These are phyloP conservation scores for Eurytoma californica DNA, from an alignment of 2,888 invertebrate genomes.

Conservation along the genomic window DNA sequence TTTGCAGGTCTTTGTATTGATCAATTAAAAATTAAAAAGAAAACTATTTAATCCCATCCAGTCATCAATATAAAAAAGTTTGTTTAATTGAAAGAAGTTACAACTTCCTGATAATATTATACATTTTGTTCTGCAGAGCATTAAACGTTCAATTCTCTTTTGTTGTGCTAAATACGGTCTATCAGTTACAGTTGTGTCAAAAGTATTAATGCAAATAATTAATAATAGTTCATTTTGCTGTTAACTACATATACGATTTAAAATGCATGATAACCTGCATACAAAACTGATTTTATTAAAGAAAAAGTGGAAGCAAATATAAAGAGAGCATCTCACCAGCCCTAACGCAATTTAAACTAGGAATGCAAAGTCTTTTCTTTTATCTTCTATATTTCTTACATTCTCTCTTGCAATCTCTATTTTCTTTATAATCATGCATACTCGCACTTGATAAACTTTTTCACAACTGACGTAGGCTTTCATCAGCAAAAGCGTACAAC, in stretches of 20 bases:
- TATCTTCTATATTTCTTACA: conserved; percentile 34
- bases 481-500: conserved; percentile 59
- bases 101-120: conserved; percentile 20
- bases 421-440: conserved; percentile 18
- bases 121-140: conserved; percentile 29
- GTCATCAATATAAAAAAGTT: conserved; percentile 28
- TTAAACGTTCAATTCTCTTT: conserved; percentile 24
- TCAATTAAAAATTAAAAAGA: conserved; percentile 44
- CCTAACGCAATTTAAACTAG: conserved; percentile 43
- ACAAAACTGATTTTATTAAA: conserved; percentile 25
- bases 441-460: conserved; percentile 14
- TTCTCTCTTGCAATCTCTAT: conserved; percentile 32
- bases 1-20: not conserved
- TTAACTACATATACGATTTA: not conserved
- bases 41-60: conserved; percentile 15
- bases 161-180: conserved; percentile 18
- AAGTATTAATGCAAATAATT: conserved; percentile 57
- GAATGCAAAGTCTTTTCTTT: conserved; percentile 48
- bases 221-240: conserved; percentile 17
- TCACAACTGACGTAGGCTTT: conserved; percentile 54
- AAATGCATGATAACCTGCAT: conserved; percentile 26
- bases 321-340: conserved; percentile 42
- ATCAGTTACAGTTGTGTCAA: conserved; percentile 59
- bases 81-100: conserved; percentile 38
- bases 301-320: conserved; percentile 38